A percentile compares a stretch with the other conserved stretches of the same genome.
phyloP scores from a whole-genome alignment of 2,888 invertebrate genomes.

The Antitype chi region DNA sequence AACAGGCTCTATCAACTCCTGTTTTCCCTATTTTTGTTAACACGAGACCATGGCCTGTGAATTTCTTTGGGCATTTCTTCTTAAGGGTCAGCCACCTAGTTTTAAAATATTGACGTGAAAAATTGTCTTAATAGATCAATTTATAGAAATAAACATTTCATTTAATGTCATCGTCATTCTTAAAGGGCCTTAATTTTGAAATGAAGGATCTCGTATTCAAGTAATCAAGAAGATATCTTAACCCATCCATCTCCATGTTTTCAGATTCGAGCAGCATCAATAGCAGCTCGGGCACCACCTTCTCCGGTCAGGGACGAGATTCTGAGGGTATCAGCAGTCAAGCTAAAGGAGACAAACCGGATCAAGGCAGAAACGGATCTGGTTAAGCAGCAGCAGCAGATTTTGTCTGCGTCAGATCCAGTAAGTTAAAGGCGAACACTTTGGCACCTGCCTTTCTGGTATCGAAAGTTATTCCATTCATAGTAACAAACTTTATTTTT shows the following conservation, averaged over 20 bases:
- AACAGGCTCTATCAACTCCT: neutral
- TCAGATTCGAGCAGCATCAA: constrained; percentile 84
- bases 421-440: constrained; percentile 67
- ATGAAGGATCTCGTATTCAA: neutral
- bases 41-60: too few relatives aligned
- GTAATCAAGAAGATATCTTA: neutral
- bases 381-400: constrained; percentile 91
- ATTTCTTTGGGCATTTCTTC: too few relatives aligned
- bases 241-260: neutral
- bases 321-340: constrained; percentile 87
- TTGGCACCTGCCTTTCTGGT: neutral
- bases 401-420: constrained; percentile 87
- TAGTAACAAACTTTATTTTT: neutral
- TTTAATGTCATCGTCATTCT: neutral
- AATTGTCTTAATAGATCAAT: neutral
- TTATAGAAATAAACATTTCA: neutral
- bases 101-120: too few relatives aligned
- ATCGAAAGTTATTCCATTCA: constrained; percentile 3
- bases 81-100: too few relatives aligned
- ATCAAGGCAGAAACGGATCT: constrained; percentile 90
- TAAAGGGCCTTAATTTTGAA: too few relatives aligned
- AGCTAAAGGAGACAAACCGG: constrained; percentile 89
- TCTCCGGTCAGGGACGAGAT: constrained; percentile 86
- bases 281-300: constrained; percentile 84
- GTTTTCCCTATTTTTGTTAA: neutral